Evolutionary conservation across 2,888 invertebrate genomes (phyloP), one percentile per base, ranked within the genome.

Genomic region (Coecobrya sp.): DNA sequence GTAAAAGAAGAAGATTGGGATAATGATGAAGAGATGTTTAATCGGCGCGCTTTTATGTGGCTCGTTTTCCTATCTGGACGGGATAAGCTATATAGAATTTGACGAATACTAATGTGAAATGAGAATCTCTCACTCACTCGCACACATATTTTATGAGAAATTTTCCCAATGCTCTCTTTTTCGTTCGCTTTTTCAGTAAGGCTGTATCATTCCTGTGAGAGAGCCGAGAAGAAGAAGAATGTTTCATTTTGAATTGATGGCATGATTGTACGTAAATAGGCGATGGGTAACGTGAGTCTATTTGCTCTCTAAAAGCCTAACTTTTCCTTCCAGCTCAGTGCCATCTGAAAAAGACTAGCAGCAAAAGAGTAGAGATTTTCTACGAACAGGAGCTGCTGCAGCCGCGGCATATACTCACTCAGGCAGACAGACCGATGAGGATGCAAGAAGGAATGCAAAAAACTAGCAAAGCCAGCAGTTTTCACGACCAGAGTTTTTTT

Each of bases 401-500:
- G 42, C 19, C 42, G 73, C 7, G 7, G 36, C 36, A 36, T 2
- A 36, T 2, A 36, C 36, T 70, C 36, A 70, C n/a, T 36, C 42
- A 73, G 22, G 73, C 73, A 36, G 10, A 73, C 42, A 49, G 68
- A 49, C 45, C n/a, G 84, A 45, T 68, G 49, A 49, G 68, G 42
- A 85, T 68, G 85, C 68, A 85, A 85, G 68, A 68, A 85, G 25
- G 65, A 62, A 49, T 45, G 68, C 45, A 68, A 73, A 68, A 68
- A 42, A 42, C 73, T 42, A 42, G 42, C 73, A 36, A 36, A 42
- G 73, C 19, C 36, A 73, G 73, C 73, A 73, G 36, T 73, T 73
- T 73, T 73, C 73, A 19, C 27, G 73, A 85, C 7, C 65, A 65
- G 82, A n/a, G n/a, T n/a, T 16, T 16, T 30, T 68, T 68, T 49